Percentiles rank a stretch among this genome's conserved stretches.
These are phyloP conservation scores for Linnaemya vulpina DNA, from an alignment of 2,888 invertebrate species.

Conservation along the genomic window DNA sequence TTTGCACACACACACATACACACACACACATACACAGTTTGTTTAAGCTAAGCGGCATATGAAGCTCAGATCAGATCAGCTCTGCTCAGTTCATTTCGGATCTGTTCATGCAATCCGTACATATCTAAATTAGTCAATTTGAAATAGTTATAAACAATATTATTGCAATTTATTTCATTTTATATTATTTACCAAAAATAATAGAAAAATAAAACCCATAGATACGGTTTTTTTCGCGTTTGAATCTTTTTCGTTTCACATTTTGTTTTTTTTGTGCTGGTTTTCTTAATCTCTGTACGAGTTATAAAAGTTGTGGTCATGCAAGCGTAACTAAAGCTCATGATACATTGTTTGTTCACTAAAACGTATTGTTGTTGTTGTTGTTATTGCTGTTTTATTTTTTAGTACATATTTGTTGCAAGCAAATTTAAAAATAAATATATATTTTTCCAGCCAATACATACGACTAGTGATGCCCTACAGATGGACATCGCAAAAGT, in stretches of 20 bases:
- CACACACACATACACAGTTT: slow-evolving; percentile 12
- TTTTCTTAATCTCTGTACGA: slow-evolving; percentile 32
- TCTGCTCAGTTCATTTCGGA: slow-evolving; percentile 4
- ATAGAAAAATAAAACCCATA: slow-evolving; percentile 3
- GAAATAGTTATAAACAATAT: slow-evolving; percentile 58
- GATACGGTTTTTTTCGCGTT: slow-evolving; percentile 35
- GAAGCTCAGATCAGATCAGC: slow-evolving; percentile 17
- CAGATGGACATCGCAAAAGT: background rate
- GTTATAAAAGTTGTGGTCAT: slow-evolving; percentile 66
- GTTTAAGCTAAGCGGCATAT: slow-evolving; percentile 7
- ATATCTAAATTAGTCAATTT: slow-evolving; percentile 71
- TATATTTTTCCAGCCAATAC: slow-evolving; percentile 29
- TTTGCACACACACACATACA: background rate
- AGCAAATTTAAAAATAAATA: slow-evolving; percentile 5
- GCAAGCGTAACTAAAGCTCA: slow-evolving; percentile 59
- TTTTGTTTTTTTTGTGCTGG: background rate
- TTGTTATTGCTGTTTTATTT: slow-evolving; percentile 23
- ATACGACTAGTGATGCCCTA: slow-evolving; percentile 8
- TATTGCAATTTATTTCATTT: slow-evolving; percentile 56
- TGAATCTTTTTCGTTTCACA: background rate
- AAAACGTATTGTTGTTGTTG: slow-evolving; percentile 36
- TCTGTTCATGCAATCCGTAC: slow-evolving; percentile 48
- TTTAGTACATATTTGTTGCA: slow-evolving; percentile 25
- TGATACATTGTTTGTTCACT: slow-evolving; percentile 62
- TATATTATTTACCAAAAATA: slow-evolving; percentile 49